phyloP scores from a whole-genome alignment of 2,113 vertebrate genomes.

The Halichoerus grypus region DNA sequence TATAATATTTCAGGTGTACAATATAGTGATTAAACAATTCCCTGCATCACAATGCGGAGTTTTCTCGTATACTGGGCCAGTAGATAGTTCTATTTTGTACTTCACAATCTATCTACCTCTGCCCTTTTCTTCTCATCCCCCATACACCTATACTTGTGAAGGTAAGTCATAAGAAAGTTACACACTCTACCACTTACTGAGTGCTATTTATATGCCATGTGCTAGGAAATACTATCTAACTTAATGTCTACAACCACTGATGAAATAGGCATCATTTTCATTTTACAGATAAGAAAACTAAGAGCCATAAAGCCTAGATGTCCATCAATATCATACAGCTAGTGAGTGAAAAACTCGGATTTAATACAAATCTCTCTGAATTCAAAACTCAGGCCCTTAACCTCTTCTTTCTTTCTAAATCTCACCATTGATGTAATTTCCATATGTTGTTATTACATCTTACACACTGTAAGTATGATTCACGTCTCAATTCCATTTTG shows the following conservation, averaged over 20 bases:
- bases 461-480: not conserved
- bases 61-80: not conserved
- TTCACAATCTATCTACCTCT: not conserved
- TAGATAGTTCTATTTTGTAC: not conserved
- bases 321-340: not conserved
- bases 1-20: not conserved
- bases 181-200: not conserved
- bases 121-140: not conserved
- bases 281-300: not conserved
- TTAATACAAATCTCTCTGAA: not conserved
- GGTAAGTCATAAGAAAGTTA: not conserved
- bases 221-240: not conserved
- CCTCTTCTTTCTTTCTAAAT: not conserved
- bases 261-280: not conserved
- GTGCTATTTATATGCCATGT: not conserved
- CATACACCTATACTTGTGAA: not conserved
- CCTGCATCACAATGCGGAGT: not conserved
- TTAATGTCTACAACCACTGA: not conserved
- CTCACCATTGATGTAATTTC: not conserved
- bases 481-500: not conserved
- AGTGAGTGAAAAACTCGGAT: not conserved
- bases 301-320: not conserved
- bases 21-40: not conserved
- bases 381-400: not conserved
- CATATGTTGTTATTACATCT: not conserved